Base-by-base conservation (phyloP, 1,140 invertebrate genomes). In the Neodiprion pinetum region DNA sequence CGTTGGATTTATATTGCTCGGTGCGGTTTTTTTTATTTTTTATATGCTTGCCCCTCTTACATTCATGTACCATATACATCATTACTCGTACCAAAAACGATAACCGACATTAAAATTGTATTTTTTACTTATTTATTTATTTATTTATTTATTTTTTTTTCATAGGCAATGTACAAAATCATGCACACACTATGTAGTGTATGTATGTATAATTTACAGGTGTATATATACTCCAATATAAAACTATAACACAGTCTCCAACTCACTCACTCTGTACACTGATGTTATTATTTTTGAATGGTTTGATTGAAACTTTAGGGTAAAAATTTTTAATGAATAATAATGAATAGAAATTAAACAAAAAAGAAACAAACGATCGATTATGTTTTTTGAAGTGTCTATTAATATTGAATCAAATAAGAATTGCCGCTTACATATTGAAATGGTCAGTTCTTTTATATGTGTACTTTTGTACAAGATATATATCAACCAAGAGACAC, bases 371-470 rank as follows among this genome's bases (percentile, higher is more conserved):
- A 40, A 40, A 40, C 28, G 5, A 40, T 40, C 78, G 77, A 76
- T n/a, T 69, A 76, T 70, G 74, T 48, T 21, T 76, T 75, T 67
- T 75, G 7, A 72, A 69, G 75, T 80, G 79, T 76, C 81, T 86
- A 82, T 83, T 84, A 83, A 84, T 83, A 53, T 71, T 79, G 70
- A 48, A 48, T 81, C 83, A 83, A 86, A 83, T 84, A 84, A 78
- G 80, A 83, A 84, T 86, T 84, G 88, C 88, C 89, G 28, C 28
- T 40, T 40, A 40, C 28, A 5, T 40, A 40, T 5, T 40, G 28
- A 40, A 40, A 87, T 77, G 11, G 75, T 75, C 17, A 21, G 21
- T n/a, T 2, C 70, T 49, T 72, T 72, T 66, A 71, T 65, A 72
- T 68, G 28, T 50, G 73, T 77, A 77, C 74, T 74, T 73, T 77